Evolutionary conservation across 2,113 vertebrate genomes (phyloP).

Genomic region (Myanophis thanlyinensis): DNA sequence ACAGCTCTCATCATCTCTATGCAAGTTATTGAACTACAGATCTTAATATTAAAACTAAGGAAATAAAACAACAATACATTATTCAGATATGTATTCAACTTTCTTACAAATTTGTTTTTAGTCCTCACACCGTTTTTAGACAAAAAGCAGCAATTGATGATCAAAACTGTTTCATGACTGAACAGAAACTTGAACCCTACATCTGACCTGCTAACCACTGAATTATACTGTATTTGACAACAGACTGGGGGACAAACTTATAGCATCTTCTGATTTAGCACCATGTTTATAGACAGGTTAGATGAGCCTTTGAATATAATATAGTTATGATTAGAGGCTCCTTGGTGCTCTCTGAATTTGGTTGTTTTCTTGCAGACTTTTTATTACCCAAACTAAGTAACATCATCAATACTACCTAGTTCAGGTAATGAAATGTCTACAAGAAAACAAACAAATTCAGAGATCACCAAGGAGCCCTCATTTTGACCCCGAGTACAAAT

Average conservation of each 20-base stretch:
- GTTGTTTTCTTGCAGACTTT: not conserved
- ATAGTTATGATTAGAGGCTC: not conserved
- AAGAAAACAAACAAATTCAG: not conserved
- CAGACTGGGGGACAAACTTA: not conserved
- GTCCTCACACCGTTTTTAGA: not conserved
- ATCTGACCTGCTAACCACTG: not conserved
- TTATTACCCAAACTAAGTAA: not conserved
- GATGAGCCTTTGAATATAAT: not conserved
- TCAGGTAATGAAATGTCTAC: not conserved
- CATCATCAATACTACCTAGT: not conserved
- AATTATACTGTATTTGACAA: not conserved
- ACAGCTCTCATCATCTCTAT: not conserved
- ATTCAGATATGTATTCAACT: not conserved
- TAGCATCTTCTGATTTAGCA: not conserved
- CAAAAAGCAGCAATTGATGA: not conserved
- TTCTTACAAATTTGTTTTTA: not conserved
- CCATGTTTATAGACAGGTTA: not conserved
- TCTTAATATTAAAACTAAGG: not conserved
- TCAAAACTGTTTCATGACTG: not conserved
- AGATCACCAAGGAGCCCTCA: not conserved
- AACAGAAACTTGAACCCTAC: not conserved
- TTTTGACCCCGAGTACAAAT: not conserved
- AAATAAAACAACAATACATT: not conserved
- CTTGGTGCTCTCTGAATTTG: not conserved
- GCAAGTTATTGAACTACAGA: not conserved